These are phyloP conservation scores for Habroteleia sp. DNA, from an alignment of 2,888 invertebrate species.

Conservation along the genomic window DNA sequence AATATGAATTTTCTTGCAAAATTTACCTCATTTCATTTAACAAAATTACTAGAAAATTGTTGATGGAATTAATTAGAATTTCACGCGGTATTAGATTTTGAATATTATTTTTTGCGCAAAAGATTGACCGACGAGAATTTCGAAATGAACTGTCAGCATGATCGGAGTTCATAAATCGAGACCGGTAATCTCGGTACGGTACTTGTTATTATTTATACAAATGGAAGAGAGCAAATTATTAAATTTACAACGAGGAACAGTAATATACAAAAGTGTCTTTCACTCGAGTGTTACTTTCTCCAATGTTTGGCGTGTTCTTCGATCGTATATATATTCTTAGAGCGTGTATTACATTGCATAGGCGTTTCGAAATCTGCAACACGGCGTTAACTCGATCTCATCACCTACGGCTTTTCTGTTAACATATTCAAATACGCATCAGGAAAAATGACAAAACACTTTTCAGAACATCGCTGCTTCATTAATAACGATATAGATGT, in stretches of 20 bases:
- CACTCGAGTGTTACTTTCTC: constrained; percentile 54
- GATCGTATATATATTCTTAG: constrained; percentile 49
- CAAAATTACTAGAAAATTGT: too few species aligned
- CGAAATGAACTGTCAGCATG: constrained; percentile 22
- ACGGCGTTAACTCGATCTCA: constrained; percentile 60
- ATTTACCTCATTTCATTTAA: too few species aligned
- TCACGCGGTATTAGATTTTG: too few species aligned
- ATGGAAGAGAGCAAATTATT: constrained; percentile 46
- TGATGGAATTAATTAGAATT: too few species aligned
- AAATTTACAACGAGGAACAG: constrained; percentile 54
- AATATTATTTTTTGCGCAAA: too few species aligned
- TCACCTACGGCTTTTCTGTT: constrained; percentile 61
- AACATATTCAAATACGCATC: constrained; percentile 59
- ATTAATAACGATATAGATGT: constrained; percentile 59
- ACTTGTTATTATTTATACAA: constrained; percentile 54
- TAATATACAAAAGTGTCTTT: constrained; percentile 58
- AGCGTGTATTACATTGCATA: constrained; percentile 61
- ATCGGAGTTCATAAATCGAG: constrained; percentile 42
- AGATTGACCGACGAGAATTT: constrained; percentile 12
- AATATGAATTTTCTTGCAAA: too few species aligned
- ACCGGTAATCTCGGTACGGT: constrained; percentile 25
- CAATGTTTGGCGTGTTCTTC: constrained; percentile 52
- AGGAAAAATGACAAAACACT: constrained; percentile 55
- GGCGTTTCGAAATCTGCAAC: constrained; percentile 63
- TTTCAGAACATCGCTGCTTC: constrained; percentile 40